Percentiles rank a stretch among this genome's conserved stretches.
phyloP scores from a whole-genome alignment of 1,140 invertebrate genomes.

The Calliphora vicina region DNA sequence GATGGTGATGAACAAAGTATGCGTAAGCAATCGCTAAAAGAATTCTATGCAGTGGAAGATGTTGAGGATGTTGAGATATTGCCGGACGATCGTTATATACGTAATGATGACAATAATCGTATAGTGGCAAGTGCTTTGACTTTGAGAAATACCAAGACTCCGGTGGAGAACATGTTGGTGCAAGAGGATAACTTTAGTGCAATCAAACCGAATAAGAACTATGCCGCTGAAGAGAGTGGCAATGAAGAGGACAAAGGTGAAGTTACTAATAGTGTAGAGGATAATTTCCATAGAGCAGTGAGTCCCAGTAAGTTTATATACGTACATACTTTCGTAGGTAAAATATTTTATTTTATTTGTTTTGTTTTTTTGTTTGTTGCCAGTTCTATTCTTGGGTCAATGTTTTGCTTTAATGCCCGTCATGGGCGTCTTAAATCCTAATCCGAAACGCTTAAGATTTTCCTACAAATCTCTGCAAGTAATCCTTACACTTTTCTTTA shows the following conservation, averaged over 20 bases:
- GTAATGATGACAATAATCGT: neutral
- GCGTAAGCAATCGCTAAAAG: neutral
- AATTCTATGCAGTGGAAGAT: neutral
- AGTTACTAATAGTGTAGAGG: slow-evolving; percentile 22
- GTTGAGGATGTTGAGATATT: neutral
- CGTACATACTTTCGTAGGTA: too few species aligned
- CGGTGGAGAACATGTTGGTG: neutral
- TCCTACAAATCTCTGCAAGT: slow-evolving; percentile 48
- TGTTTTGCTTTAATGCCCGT: slow-evolving; percentile 54
- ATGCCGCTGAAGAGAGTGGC: neutral
- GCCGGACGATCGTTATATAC: neutral
- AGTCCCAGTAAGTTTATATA: slow-evolving; percentile 45
- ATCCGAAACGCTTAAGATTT: slow-evolving; percentile 49
- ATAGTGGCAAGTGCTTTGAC: neutral
- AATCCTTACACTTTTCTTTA: slow-evolving; percentile 45
- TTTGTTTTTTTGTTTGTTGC: neutral
- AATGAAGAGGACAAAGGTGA: neutral
- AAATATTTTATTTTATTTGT: neutral
- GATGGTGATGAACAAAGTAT: neutral
- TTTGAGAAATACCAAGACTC: neutral
- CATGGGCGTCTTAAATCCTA: slow-evolving; percentile 42
- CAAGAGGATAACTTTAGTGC: neutral
- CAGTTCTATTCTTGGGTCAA: slow-evolving; percentile 57
- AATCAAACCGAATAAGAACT: slow-evolving; percentile 16
- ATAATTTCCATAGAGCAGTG: slow-evolving; percentile 51